Base-by-base conservation (phyloP, 2,113 vertebrate species). In the Lepus europaeus region DNA sequence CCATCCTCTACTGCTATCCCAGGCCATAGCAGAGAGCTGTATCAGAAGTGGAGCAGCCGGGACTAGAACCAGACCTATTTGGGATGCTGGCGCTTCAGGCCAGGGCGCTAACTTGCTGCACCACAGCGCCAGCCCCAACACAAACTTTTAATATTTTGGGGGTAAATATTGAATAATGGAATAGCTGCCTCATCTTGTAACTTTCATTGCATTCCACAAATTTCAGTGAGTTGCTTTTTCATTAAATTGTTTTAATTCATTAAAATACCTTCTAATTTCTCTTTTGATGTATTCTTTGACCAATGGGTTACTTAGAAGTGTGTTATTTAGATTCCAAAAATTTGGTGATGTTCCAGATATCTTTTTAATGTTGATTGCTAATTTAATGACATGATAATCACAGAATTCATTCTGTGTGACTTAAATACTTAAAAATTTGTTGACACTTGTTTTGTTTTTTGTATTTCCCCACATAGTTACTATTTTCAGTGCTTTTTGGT, bases 401-500 rank as follows among this genome's bases (percentile, higher is more conserved):
- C 45, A 83, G 29, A 89, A 85, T 14, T 56, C 53, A 70, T 1
- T 70, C 5, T 69, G 3, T 49, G 59, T 85, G 74, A 70, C 49
- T 64, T 89, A 79, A 91, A 53, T 88, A 23, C 45, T 87, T 72
- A n/a, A 61, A 73, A 91, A 89, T n/a, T 29, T 59, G 83, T 53
- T 85, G 33, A 59, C 83, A 63, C 29, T 90, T 77, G 19, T 36
- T 78, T 89, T 76, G 80, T 92, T 84, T 36, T 36, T 36, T 36
- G 36, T 36, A 36, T 36, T 36, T 36, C 36, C 36, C 36, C 36
- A 36, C 36, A 36, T 36, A 36, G 36, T 36, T 36, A 36, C 36
- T 36, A 36, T 36, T 36, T 36, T 36, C 36, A 36, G 36, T 36
- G 36, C 36, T 36, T 36, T 36, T 36, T 36, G 36, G 36, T 36